Evolutionary conservation across 2,888 invertebrate species (phyloP), one percentile per base, ranked within the genome.

Genomic region (Lobophora halterata): DNA sequence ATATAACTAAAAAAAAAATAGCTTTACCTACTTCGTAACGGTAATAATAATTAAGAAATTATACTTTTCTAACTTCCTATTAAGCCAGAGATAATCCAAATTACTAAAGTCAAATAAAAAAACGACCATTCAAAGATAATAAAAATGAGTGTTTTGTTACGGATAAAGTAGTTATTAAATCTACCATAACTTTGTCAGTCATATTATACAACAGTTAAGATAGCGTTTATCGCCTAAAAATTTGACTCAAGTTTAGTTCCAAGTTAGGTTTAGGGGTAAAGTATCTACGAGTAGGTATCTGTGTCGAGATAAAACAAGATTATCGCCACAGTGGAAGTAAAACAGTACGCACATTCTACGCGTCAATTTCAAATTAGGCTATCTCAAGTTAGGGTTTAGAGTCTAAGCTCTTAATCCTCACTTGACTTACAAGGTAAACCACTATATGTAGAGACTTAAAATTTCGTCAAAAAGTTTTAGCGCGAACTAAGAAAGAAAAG

Each of bases 181-280:
- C 58, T 51, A 62, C 63, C 60, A 60, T 65, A 66, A 68, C 61
- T 68, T 65, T 57, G 53, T 63, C 62, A 59, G 57, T 47, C 53
- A 45, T 71, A 75, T 69, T 69, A 77, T 65, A 61, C 52, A 59
- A 62, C 65, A 66, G 75, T 81, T 80, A 71, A 80, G 80, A 81
- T 80, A 72, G 52, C 49, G 52, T 55, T 71, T 79, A 80, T 79
- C 80, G 61, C 55, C 46, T 48, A 61, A 65, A 70, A 66, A 67
- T 71, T 74, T 65, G 61, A 61, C 56, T 64, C 48, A 53, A 61
- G 59, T 59, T 62, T 65, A 73, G 76, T 71, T 73, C 56, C 55
- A 56, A 63, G 65, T 61, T 50, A 16, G 21, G 23, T 34, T 51
- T 29, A 40, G 51, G 49, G 56, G 55, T 59, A 61, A 64, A 54